These are phyloP conservation scores for Mycalesis mineus DNA, from an alignment of 2,888 invertebrate species.

Conservation along the genomic window DNA sequence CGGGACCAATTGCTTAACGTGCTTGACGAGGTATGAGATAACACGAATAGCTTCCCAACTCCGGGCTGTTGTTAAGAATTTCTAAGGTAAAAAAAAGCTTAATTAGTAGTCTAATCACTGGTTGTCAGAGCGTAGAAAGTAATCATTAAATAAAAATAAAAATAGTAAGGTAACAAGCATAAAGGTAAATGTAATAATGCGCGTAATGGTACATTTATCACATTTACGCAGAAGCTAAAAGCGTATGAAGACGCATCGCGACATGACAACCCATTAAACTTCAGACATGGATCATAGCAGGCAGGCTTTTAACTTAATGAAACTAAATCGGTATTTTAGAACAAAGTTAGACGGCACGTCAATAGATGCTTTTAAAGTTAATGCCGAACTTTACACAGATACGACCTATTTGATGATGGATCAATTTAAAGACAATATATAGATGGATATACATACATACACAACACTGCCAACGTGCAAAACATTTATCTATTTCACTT, in stretches of 20 bases:
- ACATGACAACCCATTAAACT: slow-evolving; percentile 40
- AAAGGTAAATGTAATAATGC: background rate
- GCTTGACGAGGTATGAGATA: too few relatives aligned
- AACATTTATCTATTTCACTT: too few relatives aligned
- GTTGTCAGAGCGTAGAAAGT: too few relatives aligned
- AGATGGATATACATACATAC: too few relatives aligned
- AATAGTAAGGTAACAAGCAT: background rate
- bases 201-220: slow-evolving; percentile 1
- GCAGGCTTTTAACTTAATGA: slow-evolving; percentile 27
- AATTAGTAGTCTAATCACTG: too few relatives aligned
- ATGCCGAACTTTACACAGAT: background rate
- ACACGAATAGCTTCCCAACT: too few relatives aligned
- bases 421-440: too few relatives aligned
- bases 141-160: too few relatives aligned
- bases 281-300: slow-evolving; percentile 26
- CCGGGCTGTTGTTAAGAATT: too few relatives aligned
- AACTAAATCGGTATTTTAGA: slow-evolving; percentile 31
- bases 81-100: too few relatives aligned
- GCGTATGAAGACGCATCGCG: slow-evolving; percentile 1
- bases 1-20: too few relatives aligned
- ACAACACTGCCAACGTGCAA: too few relatives aligned
- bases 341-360: slow-evolving; percentile 29
- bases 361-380: background rate
- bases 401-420: background rate
- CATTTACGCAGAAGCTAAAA: slow-evolving; percentile 5